These are phyloP conservation scores for Gadus chalcogrammus DNA, from an alignment of 2,113 vertebrate genomes.

Conservation along the genomic window DNA sequence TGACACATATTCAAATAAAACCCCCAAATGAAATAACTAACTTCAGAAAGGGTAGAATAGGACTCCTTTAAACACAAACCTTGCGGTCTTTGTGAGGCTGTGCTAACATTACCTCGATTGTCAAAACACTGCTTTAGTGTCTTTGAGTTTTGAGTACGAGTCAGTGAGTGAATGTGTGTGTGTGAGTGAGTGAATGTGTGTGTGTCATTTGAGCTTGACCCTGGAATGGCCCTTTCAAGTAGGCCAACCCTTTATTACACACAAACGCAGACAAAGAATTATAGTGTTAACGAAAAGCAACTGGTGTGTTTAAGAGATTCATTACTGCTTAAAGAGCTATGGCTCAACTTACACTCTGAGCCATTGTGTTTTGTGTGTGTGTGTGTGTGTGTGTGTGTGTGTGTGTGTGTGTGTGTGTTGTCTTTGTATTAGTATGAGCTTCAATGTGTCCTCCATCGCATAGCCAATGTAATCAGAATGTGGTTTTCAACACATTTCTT, in stretches of 20 bases:
- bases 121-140: constrained; percentile 55
- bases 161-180: neutral
- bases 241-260: constrained; percentile 31
- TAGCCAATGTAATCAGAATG: too few relatives aligned
- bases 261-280: constrained; percentile 16
- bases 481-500: too few relatives aligned
- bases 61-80: constrained; percentile 44
- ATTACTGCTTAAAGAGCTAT: constrained; percentile 31
- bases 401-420: neutral
- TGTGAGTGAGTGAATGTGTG: neutral
- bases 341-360: constrained; percentile 39
- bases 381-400: neutral
- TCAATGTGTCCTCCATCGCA: too few relatives aligned
- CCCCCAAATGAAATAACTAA: too few relatives aligned
- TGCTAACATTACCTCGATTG: constrained; percentile 28
- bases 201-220: constrained; percentile 33
- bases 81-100: neutral
- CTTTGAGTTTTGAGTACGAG: neutral
- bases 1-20: too few relatives aligned
- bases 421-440: too few relatives aligned
- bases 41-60: neutral
- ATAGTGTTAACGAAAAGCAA: constrained; percentile 54
- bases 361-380: neutral
- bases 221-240: constrained; percentile 53
- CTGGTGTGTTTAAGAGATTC: constrained; percentile 52